Base-by-base conservation (phyloP, 1,140 invertebrate genomes). In the Zaprionus vittiger region DNA sequence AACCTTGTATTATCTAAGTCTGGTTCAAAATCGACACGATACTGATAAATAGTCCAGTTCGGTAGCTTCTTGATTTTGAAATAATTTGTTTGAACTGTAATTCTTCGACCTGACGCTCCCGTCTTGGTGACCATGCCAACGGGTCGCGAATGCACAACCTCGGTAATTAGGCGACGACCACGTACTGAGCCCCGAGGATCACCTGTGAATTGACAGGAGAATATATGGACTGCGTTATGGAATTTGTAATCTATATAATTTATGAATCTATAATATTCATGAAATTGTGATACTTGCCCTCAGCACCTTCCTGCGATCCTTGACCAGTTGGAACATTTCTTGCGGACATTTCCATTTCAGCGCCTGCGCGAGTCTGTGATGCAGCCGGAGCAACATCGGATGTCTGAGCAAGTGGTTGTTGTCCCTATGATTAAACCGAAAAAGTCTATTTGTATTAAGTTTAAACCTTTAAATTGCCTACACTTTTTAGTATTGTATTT, bases 1-100 rank as follows among this genome's bases (percentile, higher is more conserved):
- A 86, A 11, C 9, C 77, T 78, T 5, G 85, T 66, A 15, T 86
- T 78, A 24, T 93, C 91, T 1, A 92, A 47, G 11, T 96, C 94
- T 0, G 97, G 97, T 0, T 91, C 83, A 82, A 97, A 96, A 83
- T 97, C 96, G 0, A 98, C 97, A 59, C 95, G 94, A 87, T 98
- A 98, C 75, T 98, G 96, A 79, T 95, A 96, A 0, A 98, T 92
- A 24, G 94, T 93, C 96, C 96, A 98, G 49, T 96, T 93, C 0
- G 96, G 95, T 1, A 93, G 93, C 2, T 94, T 94, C 2, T 95
- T 24, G 1, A 98, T 77, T 20, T 94, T 94, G 73, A 97, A 98
- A 73, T 97, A 98, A 91, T 98, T 98, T 0, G 96, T 93, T 2
- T 94, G 77, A 0, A 98, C 74, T 1, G 62, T 59, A 6, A 92